These are phyloP conservation scores for Sinella curviseta DNA, from an alignment of 1,140 invertebrate species.

Conservation along the genomic window DNA sequence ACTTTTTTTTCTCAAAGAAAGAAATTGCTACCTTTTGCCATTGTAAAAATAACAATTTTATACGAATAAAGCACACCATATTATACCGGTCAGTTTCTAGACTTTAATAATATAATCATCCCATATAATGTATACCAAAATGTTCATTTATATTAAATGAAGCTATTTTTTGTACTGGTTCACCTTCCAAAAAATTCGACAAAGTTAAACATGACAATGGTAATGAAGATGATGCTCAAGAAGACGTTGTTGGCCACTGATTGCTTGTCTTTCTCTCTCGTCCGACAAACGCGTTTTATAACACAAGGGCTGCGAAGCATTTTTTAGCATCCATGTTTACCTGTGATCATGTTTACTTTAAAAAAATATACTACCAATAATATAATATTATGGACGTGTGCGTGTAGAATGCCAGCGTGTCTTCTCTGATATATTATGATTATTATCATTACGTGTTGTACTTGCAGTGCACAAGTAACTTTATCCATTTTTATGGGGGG, in stretches of 20 bases:
- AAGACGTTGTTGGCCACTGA: neutral
- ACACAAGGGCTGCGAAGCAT: neutral
- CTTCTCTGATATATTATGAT: no score
- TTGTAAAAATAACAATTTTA: neutral
- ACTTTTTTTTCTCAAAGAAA: slow-evolving; percentile 7
- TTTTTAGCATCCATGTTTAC: neutral
- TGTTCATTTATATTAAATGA: neutral
- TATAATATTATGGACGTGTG: no score
- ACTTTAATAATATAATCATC: neutral
- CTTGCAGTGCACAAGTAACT: neutral
- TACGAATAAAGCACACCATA: no score
- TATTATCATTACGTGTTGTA: neutral
- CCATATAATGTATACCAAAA: neutral
- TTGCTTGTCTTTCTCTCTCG: neutral
- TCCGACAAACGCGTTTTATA: neutral
- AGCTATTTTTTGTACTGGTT: slow-evolving; percentile 11
- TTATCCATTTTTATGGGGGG: slow-evolving; percentile 17
- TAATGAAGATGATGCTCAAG: neutral
- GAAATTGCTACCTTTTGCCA: neutral
- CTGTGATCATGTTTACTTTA: neutral
- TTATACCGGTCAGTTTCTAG: neutral
- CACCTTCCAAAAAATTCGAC: slow-evolving; percentile 21
- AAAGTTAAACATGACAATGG: slow-evolving; percentile 6
- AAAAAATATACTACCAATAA: no score
- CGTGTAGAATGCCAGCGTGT: no score